A percentile compares a stretch with the other conserved stretches of the same genome.
phyloP scores from a whole-genome alignment of 2,113 vertebrate species.

The Tenrec ecaudatus region DNA sequence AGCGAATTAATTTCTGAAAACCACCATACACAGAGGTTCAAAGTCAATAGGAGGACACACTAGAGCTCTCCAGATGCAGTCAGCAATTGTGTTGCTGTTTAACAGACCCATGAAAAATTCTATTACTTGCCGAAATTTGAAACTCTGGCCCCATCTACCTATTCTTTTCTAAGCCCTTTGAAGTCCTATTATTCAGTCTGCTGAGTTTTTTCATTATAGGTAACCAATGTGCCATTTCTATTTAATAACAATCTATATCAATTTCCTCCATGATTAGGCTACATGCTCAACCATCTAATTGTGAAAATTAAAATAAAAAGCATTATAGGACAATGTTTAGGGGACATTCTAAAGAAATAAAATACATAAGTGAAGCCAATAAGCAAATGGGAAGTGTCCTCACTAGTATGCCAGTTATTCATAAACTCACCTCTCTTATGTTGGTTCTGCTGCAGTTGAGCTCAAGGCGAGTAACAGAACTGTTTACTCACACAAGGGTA shows the following conservation, averaged over 20 bases:
- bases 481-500: background rate
- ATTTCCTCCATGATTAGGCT: constrained; percentile 79
- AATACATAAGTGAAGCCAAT: background rate
- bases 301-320: constrained; percentile 53
- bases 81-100: background rate
- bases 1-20: constrained; percentile 80
- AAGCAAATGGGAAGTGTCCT: background rate
- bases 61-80: constrained; percentile 63
- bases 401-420: too few relatives aligned
- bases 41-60: constrained; percentile 71
- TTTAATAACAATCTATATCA: constrained; percentile 74
- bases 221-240: constrained; percentile 74
- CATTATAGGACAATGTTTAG: constrained; percentile 15
- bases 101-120: constrained; percentile 24
- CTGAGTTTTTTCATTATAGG: constrained; percentile 81
- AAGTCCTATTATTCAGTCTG: constrained; percentile 73
- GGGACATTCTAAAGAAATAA: background rate
- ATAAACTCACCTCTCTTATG: background rate
- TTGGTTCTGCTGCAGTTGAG: background rate
- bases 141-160: background rate
- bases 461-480: background rate
- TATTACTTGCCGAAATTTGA: background rate
- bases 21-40: constrained; percentile 65
- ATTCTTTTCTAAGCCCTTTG: constrained; percentile 60
- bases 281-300: constrained; percentile 74